Conservation (phyloP, 2,113 vertebrate species). For the cat (Felis catus) region DNA sequence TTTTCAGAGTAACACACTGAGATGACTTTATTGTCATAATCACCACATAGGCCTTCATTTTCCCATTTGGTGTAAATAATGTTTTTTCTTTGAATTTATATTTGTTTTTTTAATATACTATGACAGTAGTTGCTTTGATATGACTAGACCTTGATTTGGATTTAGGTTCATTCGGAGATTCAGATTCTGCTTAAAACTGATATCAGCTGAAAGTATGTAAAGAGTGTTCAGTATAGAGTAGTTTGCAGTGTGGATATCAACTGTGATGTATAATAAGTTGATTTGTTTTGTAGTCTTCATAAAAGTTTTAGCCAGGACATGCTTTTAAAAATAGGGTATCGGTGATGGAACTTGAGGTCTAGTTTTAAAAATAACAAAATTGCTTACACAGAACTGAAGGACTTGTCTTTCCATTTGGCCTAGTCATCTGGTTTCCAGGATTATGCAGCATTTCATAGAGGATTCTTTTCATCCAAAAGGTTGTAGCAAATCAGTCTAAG, state of each 20-base stretch:
- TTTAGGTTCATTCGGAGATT: slow-evolving; percentile 41
- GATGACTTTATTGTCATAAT: slow-evolving; percentile 15
- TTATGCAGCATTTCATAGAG: not conserved
- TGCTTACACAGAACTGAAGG: slow-evolving; percentile 9
- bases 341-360: slow-evolving; percentile 4
- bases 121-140: slow-evolving; percentile 14
- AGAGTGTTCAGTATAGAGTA: slow-evolving; percentile 34
- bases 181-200: slow-evolving; percentile 22
- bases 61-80: slow-evolving; percentile 14
- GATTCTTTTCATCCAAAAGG: slow-evolving; percentile 15
- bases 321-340: slow-evolving; percentile 45
- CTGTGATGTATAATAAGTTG: slow-evolving; percentile 10
- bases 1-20: slow-evolving; percentile 36
- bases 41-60: not conserved
- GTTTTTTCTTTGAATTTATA: not conserved
- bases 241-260: slow-evolving; percentile 9
- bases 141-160: slow-evolving; percentile 51
- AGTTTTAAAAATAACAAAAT: slow-evolving; percentile 52
- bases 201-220: slow-evolving; percentile 20
- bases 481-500: not conserved
- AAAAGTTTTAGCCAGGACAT: slow-evolving; percentile 45
- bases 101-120: not conserved
- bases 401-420: slow-evolving; percentile 8
- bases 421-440: slow-evolving; percentile 11
- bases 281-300: slow-evolving; percentile 46